Evolutionary conservation across 53 echinoderm and acorn worm genomes (phyloP).

Genomic region (Patiria pectinifera): DNA sequence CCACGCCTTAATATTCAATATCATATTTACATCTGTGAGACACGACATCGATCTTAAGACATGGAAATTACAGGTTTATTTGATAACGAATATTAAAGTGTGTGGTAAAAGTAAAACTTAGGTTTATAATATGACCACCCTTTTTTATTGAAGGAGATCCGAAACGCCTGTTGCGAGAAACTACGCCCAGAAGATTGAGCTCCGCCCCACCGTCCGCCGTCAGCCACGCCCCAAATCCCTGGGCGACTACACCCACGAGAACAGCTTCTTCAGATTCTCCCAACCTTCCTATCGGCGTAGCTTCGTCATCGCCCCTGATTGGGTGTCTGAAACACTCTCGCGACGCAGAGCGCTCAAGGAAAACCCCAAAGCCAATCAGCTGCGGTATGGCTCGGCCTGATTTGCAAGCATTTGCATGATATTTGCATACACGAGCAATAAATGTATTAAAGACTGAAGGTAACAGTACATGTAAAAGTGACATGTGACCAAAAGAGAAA

Average conservation of each 20-base stretch:
- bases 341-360: slow-evolving; percentile 76
- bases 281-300: slow-evolving; percentile 65
- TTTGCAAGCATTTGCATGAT: slow-evolving; percentile 29
- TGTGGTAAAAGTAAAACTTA: too few species aligned
- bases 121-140: background rate
- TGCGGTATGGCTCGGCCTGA: slow-evolving; percentile 62
- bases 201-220: slow-evolving; percentile 52
- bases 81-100: too few species aligned
- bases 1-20: too few species aligned
- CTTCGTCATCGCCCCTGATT: slow-evolving; percentile 94
- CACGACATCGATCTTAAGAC: too few species aligned
- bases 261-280: slow-evolving; percentile 80
- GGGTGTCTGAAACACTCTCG: slow-evolving; percentile 87
- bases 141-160: slow-evolving; percentile 17
- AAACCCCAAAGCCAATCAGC: slow-evolving; percentile 39
- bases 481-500: too few species aligned
- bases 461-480: too few species aligned
- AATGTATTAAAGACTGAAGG: too few species aligned
- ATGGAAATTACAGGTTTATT: too few species aligned
- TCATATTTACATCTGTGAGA: too few species aligned
- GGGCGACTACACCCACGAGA: slow-evolving; percentile 79
- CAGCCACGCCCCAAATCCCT: slow-evolving; percentile 59
- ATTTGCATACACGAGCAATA: too few species aligned
- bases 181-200: slow-evolving; percentile 56
- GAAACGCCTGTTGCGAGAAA: slow-evolving; percentile 10